Evolutionary conservation across 2,888 invertebrate species (phyloP), one percentile per base, ranked within the genome.

Genomic region (Azorinus chamasolen): DNA sequence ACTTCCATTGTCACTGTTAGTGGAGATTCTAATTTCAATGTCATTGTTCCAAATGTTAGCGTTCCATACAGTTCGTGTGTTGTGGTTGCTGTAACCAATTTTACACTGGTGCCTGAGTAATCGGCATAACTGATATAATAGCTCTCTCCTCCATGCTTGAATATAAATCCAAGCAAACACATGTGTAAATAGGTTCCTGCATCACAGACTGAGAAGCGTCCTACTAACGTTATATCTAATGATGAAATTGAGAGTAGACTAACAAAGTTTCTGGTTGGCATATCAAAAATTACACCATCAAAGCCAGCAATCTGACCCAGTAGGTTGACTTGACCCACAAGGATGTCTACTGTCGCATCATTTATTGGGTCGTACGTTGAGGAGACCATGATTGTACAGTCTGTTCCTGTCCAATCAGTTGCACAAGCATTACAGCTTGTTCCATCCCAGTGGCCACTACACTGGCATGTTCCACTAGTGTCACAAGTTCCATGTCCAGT

Each of bases 251-350:
- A 57, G 10, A 84, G 41, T 2, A 88, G 53, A 20, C 39, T 71
- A 64, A 79, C 86, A 22, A 74, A 65, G 6, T 79, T 79, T 18
- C 45, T 46, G 8, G 48, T 37, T 14, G 65, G 74, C 12, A 87
- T 25, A 53, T 87, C 85, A 25, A 86, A 57, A 3, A 77, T 70
- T n/a, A 70, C 61, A 14, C 87, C 86, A 79, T 88, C 88, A 69
- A 86, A 84, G 45, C 84, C 69, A 12, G 76, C 77, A 16, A 88
- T 46, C 32, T 83, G 85, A 12, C 83, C 88, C n/a, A 77, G 68
- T 10, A 79, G 27, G 10, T 77, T 80, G 4, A 87, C 70, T 63
- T 86, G 87, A n/a, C 82, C 83, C 2, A 85, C 79, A 1, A 85
- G 75, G 14, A 24, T 74, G 3, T 64, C 32, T 20, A 71, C 64